Percentiles rank a stretch among this genome's conserved stretches.
Conservation (phyloP, 1,140 invertebrate species). For the Acromyrmex echinatior region DNA sequence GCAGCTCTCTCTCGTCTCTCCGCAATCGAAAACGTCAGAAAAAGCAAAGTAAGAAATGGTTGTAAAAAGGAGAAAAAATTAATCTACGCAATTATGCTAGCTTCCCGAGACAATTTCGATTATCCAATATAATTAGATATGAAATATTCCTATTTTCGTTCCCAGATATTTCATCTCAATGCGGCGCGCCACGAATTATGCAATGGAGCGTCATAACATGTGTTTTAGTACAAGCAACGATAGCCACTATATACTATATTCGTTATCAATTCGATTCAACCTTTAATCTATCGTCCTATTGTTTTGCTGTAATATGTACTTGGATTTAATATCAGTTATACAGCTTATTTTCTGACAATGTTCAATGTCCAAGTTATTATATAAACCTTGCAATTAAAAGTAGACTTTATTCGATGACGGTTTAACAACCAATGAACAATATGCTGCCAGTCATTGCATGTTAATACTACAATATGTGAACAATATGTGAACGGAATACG, state of each 20-base stretch:
- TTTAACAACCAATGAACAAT: slow-evolving; percentile 49
- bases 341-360: neutral
- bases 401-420: slow-evolving; percentile 51
- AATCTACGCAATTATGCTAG: neutral
- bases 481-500: neutral
- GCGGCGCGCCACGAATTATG: neutral
- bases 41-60: neutral
- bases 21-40: neutral
- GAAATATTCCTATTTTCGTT: slow-evolving; percentile 14
- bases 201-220: neutral
- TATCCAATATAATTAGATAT: neutral
- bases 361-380: neutral
- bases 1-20: neutral
- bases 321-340: neutral
- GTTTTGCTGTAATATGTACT: neutral
- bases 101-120: neutral
- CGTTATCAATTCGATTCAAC: neutral
- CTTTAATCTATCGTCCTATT: slow-evolving; percentile 19
- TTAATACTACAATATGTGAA: neutral
- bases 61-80: neutral
- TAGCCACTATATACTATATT: neutral
- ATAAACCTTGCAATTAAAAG: slow-evolving; percentile 10
- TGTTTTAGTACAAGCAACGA: neutral
- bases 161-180: neutral
- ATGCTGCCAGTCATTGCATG: slow-evolving; percentile 1